A percentile compares a stretch with the other conserved stretches of the same genome.
Conservation (phyloP, 2,113 vertebrate genomes). For the Ascaphus truei region DNA sequence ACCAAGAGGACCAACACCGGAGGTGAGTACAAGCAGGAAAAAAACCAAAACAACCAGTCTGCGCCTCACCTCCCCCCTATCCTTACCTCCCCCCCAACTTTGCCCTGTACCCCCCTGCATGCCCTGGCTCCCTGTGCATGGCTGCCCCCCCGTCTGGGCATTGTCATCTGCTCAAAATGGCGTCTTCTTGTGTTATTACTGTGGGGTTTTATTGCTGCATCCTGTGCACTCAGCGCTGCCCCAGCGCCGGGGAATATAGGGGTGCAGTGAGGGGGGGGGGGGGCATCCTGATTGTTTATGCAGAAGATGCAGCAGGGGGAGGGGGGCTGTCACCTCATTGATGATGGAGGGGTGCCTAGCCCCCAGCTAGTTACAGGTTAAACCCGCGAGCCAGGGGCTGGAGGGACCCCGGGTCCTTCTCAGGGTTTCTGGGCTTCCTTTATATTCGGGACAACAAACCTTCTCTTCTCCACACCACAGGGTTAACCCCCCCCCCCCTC, state of each 20-base stretch:
- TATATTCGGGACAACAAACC: conserved; percentile 7
- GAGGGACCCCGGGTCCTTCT: conserved; percentile 29
- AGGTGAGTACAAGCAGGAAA: conserved; percentile 74
- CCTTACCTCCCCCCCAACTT: neutral
- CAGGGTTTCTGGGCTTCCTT: conserved; percentile 34
- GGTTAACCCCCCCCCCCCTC: too few relatives aligned
- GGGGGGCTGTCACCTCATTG: neutral
- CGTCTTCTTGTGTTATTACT: conserved; percentile 67
- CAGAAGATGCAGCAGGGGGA: too few relatives aligned
- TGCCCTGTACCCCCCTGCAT: neutral
- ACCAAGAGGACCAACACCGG: conserved; percentile 79
- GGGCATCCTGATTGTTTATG: too few relatives aligned
- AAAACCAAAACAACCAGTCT: too few relatives aligned
- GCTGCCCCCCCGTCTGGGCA: neutral
- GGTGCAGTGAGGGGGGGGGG: neutral
- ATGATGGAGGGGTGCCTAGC: neutral
- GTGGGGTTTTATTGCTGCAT: neutral
- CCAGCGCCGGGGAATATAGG: neutral
- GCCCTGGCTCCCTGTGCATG: neutral
- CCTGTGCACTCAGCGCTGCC: neutral
- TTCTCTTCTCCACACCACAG: neutral
- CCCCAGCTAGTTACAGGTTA: conserved; percentile 7
- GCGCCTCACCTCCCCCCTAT: neutral
- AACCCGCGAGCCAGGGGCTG: conserved; percentile 26
- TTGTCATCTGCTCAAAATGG: conserved; percentile 79